Evolutionary conservation across 2,797 vertebrate genomes (phyloP).

Genomic region (Aulostomus chinensis): DNA sequence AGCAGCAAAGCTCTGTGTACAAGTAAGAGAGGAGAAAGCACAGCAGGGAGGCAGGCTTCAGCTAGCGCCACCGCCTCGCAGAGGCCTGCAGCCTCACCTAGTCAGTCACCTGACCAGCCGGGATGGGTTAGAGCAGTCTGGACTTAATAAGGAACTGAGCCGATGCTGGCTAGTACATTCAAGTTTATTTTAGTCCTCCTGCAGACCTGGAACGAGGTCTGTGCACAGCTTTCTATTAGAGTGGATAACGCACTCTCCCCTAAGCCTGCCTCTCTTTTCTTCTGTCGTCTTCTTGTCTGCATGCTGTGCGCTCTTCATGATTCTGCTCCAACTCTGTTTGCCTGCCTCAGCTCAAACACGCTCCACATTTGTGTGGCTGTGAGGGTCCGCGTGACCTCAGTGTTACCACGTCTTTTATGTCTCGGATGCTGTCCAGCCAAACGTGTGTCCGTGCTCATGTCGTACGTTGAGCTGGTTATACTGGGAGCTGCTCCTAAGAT

Average conservation of each 20-base stretch:
- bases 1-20: conserved; percentile 88
- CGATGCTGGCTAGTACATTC: background rate
- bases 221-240: background rate
- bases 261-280: conserved; percentile 39
- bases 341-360: background rate
- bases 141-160: background rate
- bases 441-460: too few species aligned
- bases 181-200: background rate
- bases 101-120: background rate
- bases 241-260: background rate
- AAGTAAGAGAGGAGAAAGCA: conserved; percentile 84
- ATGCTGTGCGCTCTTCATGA: conserved; percentile 6
- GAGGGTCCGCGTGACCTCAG: background rate
- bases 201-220: background rate
- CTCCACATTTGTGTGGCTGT: background rate
- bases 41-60: conserved; percentile 63
- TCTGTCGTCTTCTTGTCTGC: conserved; percentile 11
- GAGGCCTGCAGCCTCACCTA: background rate
- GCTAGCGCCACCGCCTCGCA: background rate
- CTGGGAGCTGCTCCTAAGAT: too few species aligned
- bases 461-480: too few species aligned
- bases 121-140: too few species aligned
- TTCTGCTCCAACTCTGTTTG: background rate
- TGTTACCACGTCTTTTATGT: too few species aligned
- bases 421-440: background rate